Conservation (phyloP, 2,888 invertebrate species). For the Caenorhabditis afra region DNA sequence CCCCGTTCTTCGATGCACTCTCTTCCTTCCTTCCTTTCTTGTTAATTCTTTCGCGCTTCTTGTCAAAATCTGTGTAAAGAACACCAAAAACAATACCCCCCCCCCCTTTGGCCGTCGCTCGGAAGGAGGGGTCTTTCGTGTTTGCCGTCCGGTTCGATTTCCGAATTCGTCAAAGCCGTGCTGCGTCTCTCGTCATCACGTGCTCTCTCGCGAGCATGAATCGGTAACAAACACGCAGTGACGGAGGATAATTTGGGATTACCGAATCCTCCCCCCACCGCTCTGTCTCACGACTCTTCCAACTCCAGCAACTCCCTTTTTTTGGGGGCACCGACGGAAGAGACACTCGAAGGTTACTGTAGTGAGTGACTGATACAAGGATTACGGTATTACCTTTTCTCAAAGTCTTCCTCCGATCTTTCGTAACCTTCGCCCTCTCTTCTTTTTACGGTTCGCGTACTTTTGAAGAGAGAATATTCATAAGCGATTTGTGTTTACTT, state of each 20-base stretch:
- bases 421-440: conserved; percentile 11
- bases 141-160: conserved; percentile 3
- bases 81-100: conserved; percentile 12
- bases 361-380: no score
- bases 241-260: conserved; percentile 31
- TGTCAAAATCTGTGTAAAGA: conserved; percentile 11
- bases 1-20: conserved; percentile 5
- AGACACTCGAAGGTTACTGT: no score
- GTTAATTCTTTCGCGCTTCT: conserved; percentile 11
- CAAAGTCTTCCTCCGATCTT: no score
- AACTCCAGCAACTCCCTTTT: neutral
- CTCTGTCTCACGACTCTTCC: conserved; percentile 4
- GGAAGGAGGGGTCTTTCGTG: neutral
- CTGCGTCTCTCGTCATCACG: conserved; percentile 9
- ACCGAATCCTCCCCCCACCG: neutral
- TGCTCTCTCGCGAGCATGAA: conserved; percentile 11
- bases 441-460: conserved; percentile 24
- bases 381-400: no score
- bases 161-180: conserved; percentile 34
- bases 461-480: conserved; percentile 31
- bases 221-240: conserved; percentile 18
- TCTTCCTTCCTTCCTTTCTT: neutral
- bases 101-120: neutral
- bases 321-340: neutral
- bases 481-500: conserved; percentile 23